Conservation (phyloP, 1,140 invertebrate species). For the Odontomachus brunneus region DNA sequence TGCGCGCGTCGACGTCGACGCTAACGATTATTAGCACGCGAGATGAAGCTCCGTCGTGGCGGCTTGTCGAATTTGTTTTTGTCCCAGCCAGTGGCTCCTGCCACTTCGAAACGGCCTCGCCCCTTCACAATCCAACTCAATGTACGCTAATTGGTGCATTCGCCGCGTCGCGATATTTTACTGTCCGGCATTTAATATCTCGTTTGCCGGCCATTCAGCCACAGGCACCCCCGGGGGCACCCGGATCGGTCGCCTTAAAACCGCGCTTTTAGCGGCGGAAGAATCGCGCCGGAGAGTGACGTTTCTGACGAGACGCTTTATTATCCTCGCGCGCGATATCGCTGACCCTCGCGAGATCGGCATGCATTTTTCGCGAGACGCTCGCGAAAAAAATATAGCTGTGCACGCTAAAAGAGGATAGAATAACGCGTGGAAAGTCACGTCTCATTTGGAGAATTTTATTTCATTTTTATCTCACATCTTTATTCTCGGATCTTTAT, state of each 20-base stretch:
- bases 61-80: constrained; percentile 14
- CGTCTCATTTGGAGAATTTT: too few relatives aligned
- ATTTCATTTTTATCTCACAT: too few relatives aligned
- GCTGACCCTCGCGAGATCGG: neutral
- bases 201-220: constrained; percentile 60
- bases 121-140: constrained; percentile 26
- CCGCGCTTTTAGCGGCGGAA: neutral
- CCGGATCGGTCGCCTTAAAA: constrained; percentile 4
- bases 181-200: constrained; percentile 69
- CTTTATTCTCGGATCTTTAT: too few relatives aligned
- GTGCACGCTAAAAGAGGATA: too few relatives aligned
- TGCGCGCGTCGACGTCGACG: constrained; percentile 8
- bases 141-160: constrained; percentile 65
- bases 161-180: constrained; percentile 66
- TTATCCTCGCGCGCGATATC: neutral
- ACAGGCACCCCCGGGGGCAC: neutral
- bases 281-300: neutral
- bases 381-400: too few relatives aligned
- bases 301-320: neutral
- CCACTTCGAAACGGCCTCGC: neutral
- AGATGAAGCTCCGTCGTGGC: constrained; percentile 32
- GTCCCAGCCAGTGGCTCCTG: too few relatives aligned
- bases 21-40: constrained; percentile 43
- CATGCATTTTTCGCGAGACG: too few relatives aligned
- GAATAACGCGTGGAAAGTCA: too few relatives aligned